Evolutionary conservation across 2,797 vertebrate genomes (phyloP).

Genomic region (Macrochelys suwanniensis): DNA sequence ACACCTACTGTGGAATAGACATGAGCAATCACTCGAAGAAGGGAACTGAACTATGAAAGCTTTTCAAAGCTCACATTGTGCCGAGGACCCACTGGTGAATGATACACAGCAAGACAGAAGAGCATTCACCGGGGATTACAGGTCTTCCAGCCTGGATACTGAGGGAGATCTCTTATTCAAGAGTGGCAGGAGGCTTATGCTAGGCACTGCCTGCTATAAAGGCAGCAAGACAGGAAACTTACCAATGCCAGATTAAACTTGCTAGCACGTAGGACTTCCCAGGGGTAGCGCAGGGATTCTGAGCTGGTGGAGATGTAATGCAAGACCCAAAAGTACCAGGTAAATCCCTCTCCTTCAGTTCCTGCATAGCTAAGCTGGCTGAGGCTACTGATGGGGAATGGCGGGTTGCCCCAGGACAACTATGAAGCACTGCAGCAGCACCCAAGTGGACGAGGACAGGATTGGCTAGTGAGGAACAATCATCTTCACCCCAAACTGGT

Average conservation of each 20-base stretch:
- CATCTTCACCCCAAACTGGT: neutral
- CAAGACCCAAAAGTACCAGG: neutral
- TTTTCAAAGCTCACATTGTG: neutral
- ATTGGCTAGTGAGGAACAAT: neutral
- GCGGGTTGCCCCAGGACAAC: neutral
- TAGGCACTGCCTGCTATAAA: fast-evolving
- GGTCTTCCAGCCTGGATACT: neutral
- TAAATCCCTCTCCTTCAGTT: neutral
- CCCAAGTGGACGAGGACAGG: neutral
- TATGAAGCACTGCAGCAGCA: neutral
- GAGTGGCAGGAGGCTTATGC: neutral
- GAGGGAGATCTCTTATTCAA: neutral
- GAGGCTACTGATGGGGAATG: fast-evolving
- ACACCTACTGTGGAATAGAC: too few relatives aligned
- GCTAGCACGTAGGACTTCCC: neutral
- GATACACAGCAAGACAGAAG: neutral
- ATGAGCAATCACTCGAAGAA: neutral
- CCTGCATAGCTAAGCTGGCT: neutral
- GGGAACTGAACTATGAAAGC: neutral
- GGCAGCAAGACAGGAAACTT: neutral
- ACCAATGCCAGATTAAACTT: neutral
- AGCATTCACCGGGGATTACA: neutral
- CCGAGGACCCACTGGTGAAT: too few relatives aligned
- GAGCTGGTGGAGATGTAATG: neutral
- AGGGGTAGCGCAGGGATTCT: neutral